Evolutionary conservation across 2,797 vertebrate species (phyloP).

Genomic region (Anas acuta): DNA sequence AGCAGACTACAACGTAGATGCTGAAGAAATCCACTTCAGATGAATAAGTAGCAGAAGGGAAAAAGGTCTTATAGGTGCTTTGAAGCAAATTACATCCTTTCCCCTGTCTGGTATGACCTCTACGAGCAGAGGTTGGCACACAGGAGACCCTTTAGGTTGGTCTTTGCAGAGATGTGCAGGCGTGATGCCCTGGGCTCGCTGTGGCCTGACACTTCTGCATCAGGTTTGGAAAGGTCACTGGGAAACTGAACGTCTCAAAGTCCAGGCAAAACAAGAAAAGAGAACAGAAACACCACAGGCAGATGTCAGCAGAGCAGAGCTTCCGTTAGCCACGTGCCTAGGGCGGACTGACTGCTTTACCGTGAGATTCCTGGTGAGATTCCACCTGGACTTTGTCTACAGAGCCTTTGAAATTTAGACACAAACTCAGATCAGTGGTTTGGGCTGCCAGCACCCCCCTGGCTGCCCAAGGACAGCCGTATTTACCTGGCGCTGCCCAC

Average conservation of each 20-base stretch:
- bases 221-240: constrained; percentile 68
- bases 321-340: constrained; percentile 68
- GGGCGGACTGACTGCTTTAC: background rate
- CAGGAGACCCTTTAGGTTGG: background rate
- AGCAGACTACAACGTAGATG: background rate
- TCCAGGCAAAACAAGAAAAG: constrained; percentile 59
- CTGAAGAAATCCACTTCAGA: background rate
- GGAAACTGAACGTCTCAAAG: constrained; percentile 41
- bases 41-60: background rate
- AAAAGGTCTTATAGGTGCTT: background rate
- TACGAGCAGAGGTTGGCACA: background rate
- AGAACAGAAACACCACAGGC: constrained; percentile 61
- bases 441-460: background rate
- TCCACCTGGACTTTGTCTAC: background rate
- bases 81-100: background rate
- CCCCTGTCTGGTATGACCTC: background rate
- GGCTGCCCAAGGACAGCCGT: background rate
- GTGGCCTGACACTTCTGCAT: constrained; percentile 48
- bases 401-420: background rate
- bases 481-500: background rate
- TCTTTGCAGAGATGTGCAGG: background rate
- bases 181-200: background rate
- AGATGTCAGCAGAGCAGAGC: constrained; percentile 65
- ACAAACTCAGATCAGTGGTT: background rate
- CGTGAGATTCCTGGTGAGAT: background rate